phyloP scores from a whole-genome alignment of 2,113 vertebrate genomes.

The Rhea americana region DNA sequence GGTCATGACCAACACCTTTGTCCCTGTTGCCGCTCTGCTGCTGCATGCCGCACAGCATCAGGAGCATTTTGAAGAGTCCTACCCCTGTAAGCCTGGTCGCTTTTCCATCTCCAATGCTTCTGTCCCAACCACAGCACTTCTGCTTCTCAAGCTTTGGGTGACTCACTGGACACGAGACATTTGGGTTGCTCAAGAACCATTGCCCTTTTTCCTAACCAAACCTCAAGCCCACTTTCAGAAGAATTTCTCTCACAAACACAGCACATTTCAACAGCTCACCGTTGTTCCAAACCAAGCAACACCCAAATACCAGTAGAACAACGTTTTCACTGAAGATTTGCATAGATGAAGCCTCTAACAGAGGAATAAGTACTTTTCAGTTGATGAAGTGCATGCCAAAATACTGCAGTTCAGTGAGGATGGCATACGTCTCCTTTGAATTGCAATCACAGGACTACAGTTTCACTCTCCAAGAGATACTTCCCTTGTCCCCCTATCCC shows the following conservation, averaged over 20 bases:
- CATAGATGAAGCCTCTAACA: neutral
- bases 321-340: neutral
- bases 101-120: neutral
- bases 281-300: neutral
- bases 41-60: neutral
- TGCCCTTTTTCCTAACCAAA: neutral
- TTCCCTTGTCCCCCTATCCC: neutral
- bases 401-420: neutral
- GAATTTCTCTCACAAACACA: neutral
- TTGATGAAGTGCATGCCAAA: neutral
- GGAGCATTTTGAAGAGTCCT: neutral
- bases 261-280: neutral
- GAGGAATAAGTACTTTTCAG: neutral
- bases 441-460: neutral
- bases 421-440: neutral
- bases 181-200: neutral
- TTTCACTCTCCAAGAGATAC: neutral
- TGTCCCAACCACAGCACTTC: neutral
- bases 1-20: neutral
- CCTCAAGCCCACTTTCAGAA: neutral
- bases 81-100: fast-evolving
- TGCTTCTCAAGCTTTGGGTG: neutral
- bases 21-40: fast-evolving
- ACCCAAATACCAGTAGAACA: neutral
- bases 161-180: neutral